Base-by-base conservation (phyloP, 2,113 vertebrate species). In the Eolophus roseicapilla region DNA sequence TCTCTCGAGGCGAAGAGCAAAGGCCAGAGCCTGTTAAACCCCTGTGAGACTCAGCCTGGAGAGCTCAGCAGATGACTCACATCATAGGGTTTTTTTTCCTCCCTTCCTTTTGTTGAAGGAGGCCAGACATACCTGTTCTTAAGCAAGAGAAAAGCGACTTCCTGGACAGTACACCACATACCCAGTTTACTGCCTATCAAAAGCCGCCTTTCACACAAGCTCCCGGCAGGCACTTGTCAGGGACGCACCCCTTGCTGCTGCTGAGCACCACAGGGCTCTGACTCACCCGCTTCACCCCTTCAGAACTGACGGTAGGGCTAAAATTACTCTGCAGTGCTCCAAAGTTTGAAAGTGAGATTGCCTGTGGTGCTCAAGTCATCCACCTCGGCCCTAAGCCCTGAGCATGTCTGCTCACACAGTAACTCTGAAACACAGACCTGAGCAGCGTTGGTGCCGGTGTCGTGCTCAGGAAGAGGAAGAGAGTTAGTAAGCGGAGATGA, bases 101-200 rank as follows among this genome's bases (percentile, higher is more conserved):
- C 27, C 35, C 10, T 21, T 85, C 23, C 25, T 39, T 63, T 57
- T 59, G 57, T 65, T 90, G 49, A 62, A 93, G 67, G 87, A 94
- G 77, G 83, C 68, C 88, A 63, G 53, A 77, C 94, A 86, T 94
- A 97, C 95, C 96, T 96, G 96, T 81, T 95, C 80, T 91, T 47
- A 37, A 71, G 90, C 82, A 88, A 95, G 63, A 77, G 76, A 17
- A 37, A 62, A 90, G 74, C 10, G 12, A 73, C 86, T 90, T 90
- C 93, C 95, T 81, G 90, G 50, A 25, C 43, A 13, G 35, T 2
- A 16, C 57, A 1, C 35, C 21, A 1, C 76, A 24, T 13, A 4
- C 10, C 73, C 89, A 31, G 25, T 43, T 74, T 23, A 11, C 10
- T 5, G 8, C 37, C 69, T 7, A 17, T 10, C 8, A 10, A 43